Base-by-base conservation (phyloP, 2,113 vertebrate species). In the Acanthochromis polyacanthus region DNA sequence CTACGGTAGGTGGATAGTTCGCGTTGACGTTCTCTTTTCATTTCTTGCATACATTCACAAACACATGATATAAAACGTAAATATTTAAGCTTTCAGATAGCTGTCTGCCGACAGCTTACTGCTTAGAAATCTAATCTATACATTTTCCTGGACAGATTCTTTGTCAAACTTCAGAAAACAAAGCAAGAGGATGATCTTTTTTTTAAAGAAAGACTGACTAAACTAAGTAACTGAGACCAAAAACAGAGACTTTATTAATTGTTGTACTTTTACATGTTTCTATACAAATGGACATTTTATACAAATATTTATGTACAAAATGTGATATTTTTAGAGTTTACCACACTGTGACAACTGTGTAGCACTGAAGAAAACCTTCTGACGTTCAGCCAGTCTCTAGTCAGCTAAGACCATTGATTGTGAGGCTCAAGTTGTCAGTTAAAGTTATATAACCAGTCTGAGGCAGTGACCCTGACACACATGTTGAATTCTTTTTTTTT, bases 1-100 rank as follows among this genome's bases (percentile, higher is more conserved):
- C 80, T 88, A 95, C 94, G 95, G 95, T 95, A 95, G 94, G 95
- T 95, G 93, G 89, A 94, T 75, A 86, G 91, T 82, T 86, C 86
- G 85, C 73, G 82, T 83, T 78, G 87, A 87, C 59, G 82, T 88
- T 88, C 92, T 91, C n/a, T n/a, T n/a, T n/a, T n/a, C n/a, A n/a
- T n/a, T n/a, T n/a, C n/a, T n/a, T n/a, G n/a, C n/a, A n/a, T n/a
- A n/a, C n/a, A n/a, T n/a, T 25, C 25, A 25, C 2, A 43, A 10
- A 43, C 8, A 14, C 30, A 32, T 6, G 30, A 32, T 32, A 32
- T 6, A 32, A 32, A 43, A 43, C 3, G 10, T 43, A 3, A 10
- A 43, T 43, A 10, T 10, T 3, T 43, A 9, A 43, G 10, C 40
- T 43, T 8, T 43, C 8, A 14, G 10, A 10, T 7, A 38, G 10